Evolutionary conservation across 2,888 invertebrate genomes (phyloP).

Genomic region (Micropterix aruncella): DNA sequence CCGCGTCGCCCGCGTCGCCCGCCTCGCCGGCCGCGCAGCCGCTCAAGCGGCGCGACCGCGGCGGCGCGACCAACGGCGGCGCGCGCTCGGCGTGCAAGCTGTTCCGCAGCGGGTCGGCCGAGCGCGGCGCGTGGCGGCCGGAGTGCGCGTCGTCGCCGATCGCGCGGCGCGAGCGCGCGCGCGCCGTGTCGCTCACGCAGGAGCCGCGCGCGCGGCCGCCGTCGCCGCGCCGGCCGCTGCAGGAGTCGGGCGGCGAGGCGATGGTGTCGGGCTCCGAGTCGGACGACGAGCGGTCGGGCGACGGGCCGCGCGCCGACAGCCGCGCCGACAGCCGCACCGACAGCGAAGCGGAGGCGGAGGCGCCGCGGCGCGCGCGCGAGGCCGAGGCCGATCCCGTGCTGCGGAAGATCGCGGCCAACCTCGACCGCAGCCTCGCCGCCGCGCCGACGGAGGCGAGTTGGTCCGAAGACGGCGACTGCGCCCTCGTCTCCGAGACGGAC

Average conservation of each 20-base stretch:
- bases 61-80: constrained; percentile 28
- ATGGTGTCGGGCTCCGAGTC: constrained; percentile 18
- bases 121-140: not conserved
- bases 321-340: not conserved
- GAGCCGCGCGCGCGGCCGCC: constrained; percentile 25
- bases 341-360: not conserved
- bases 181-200: constrained; percentile 19
- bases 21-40: constrained; percentile 20
- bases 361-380: constrained; percentile 5
- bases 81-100: constrained; percentile 36
- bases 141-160: not conserved
- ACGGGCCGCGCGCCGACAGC: not conserved
- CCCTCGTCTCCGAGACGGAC: constrained; percentile 10
- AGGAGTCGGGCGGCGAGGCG: constrained; percentile 54
- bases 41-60: constrained; percentile 33
- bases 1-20: constrained; percentile 8
- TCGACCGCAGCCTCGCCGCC: constrained; percentile 10
- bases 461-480: constrained; percentile 14
- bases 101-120: constrained; percentile 19
- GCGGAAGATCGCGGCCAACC: constrained; percentile 10
- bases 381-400: constrained; percentile 10
- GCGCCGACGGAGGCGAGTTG: constrained; percentile 15
- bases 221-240: constrained; percentile 26
- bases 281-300: not conserved
- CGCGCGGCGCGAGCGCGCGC: constrained; percentile 15